Percentiles rank a stretch among this genome's conserved stretches.
Conservation (phyloP, 1,140 invertebrate species). For the Gyrodactylus bullatarudis region DNA sequence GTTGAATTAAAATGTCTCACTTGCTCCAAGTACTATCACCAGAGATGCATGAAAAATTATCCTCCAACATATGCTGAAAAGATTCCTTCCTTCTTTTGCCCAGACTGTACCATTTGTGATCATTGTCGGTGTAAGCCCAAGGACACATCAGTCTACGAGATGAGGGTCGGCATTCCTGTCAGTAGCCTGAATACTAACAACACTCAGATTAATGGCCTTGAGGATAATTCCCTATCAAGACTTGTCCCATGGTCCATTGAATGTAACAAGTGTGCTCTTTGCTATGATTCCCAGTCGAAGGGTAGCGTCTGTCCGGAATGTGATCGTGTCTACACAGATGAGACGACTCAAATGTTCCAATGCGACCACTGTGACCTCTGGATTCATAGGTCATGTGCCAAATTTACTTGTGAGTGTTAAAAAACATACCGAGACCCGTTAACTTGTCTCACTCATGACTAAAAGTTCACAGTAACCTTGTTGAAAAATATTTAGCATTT, state of each 20-base stretch:
- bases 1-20: not conserved
- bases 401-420: not conserved
- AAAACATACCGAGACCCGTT: no score
- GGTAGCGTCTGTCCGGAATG: conserved; percentile 4
- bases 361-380: not conserved
- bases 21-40: not conserved
- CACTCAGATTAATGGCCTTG: not conserved
- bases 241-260: not conserved
- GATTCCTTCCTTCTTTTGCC: not conserved
- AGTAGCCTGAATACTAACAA: not conserved
- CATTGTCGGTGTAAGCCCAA: not conserved
- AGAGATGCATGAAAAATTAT: not conserved
- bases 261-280: not conserved
- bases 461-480: no score
- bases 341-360: not conserved
- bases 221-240: not conserved
- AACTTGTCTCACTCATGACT: no score
- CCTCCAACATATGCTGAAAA: not conserved
- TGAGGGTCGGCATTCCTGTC: not conserved
- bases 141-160: not conserved
- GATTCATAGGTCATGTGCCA: not conserved
- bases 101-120: not conserved
- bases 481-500: no score
- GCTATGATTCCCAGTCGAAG: not conserved
- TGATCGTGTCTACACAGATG: not conserved